Conservation (phyloP, 23 tunicate genomes). For the Corella eumyota region DNA sequence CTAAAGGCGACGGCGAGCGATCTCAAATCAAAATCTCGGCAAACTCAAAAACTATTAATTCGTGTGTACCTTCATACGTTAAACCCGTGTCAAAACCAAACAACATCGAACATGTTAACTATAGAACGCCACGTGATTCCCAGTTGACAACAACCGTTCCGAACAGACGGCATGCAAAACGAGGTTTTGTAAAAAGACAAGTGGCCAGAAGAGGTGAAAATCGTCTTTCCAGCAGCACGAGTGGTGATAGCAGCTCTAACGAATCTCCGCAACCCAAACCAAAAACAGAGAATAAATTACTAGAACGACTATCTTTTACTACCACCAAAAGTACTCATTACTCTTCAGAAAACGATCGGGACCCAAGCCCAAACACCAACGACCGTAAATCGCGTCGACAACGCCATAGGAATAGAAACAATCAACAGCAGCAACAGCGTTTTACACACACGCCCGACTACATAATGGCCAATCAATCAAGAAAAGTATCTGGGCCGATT, state of each 20-base stretch:
- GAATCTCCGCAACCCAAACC: too few relatives aligned
- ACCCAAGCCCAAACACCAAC: not conserved
- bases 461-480: not conserved
- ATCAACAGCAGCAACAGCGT: conserved; percentile 4
- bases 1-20: too few relatives aligned
- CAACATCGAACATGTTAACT: too few relatives aligned
- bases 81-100: too few relatives aligned
- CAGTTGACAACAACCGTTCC: too few relatives aligned
- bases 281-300: not conserved
- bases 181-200: conserved; percentile 12
- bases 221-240: conserved; percentile 23
- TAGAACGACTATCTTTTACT: not conserved
- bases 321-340: not conserved
- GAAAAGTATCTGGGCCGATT: not conserved
- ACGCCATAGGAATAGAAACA: not conserved
- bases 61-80: too few relatives aligned
- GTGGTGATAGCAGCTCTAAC: conserved; percentile 15
- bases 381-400: not conserved
- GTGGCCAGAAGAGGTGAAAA: conserved; percentile 4
- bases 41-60: too few relatives aligned
- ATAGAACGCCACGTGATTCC: too few relatives aligned
- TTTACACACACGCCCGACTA: conserved; percentile 9
- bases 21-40: too few relatives aligned
- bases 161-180: too few relatives aligned
- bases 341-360: not conserved